Conservation (phyloP, 2,113 vertebrate species). For the Erythrocercus mccallii region DNA sequence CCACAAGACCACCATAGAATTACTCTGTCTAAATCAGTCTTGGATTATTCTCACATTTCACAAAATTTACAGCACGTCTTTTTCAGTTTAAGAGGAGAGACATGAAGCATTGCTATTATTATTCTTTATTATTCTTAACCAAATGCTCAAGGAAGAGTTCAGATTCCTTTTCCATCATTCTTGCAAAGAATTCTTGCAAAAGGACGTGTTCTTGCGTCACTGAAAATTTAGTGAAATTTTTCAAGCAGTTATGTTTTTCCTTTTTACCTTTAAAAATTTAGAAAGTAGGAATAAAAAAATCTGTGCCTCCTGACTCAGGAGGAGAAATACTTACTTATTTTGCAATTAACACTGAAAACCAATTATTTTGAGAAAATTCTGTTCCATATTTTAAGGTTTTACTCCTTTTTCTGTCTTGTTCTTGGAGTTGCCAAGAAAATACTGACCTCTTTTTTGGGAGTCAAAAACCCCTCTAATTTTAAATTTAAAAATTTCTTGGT, state of each 20-base stretch:
- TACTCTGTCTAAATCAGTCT: neutral
- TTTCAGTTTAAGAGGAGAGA: neutral
- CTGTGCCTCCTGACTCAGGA: neutral
- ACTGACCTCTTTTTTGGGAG: neutral
- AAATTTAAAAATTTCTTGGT: neutral
- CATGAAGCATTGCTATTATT: neutral
- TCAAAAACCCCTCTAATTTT: neutral
- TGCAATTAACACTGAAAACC: rapidly evolving
- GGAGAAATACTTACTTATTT: neutral
- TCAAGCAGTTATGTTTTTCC: neutral
- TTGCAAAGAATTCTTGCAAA: neutral
- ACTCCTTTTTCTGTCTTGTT: neutral
- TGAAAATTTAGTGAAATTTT: neutral
- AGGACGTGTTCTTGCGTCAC: no score
- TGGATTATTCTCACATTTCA: neutral
- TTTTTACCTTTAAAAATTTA: neutral
- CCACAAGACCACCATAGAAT: neutral
- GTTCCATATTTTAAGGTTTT: neutral
- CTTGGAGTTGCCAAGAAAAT: neutral
- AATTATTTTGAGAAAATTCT: neutral
- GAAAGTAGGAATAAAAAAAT: neutral
- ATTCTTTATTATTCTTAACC: neutral
- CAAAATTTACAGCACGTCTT: neutral
- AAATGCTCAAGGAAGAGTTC: neutral
- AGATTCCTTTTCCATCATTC: neutral